These are phyloP conservation scores for Zaprionus lachaisei DNA, from an alignment of 1,140 invertebrate species.

Conservation along the genomic window DNA sequence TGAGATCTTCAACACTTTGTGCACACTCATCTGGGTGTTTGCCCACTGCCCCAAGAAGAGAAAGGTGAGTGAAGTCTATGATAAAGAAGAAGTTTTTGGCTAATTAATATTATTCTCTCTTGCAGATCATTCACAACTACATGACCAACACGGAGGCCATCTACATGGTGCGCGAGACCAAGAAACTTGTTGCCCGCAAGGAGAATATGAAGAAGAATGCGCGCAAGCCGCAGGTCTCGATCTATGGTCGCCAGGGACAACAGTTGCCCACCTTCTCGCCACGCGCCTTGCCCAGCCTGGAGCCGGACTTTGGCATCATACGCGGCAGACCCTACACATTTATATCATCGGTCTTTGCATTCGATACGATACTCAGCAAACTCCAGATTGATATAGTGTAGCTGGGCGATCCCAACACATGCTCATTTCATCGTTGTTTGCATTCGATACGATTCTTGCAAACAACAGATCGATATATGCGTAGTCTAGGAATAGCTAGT, in stretches of 20 bases:
- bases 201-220: conserved; percentile 83
- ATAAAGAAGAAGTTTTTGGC: not conserved
- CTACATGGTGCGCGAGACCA: conserved; percentile 81
- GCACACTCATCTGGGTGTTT: conserved; percentile 88
- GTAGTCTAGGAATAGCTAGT: not conserved
- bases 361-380: conserved; percentile 75
- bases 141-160: conserved; percentile 81
- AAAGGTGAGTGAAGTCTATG: conserved; percentile 75
- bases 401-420: conserved; percentile 66
- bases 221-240: conserved; percentile 51
- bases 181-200: conserved; percentile 81
- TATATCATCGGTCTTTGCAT: conserved; percentile 81
- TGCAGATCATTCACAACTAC: conserved; percentile 75
- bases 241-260: conserved; percentile 35
- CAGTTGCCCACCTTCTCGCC: conserved; percentile 49
- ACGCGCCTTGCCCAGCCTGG: conserved; percentile 66
- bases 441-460: conserved; percentile 76
- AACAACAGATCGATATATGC: conserved; percentile 51
- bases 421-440: conserved; percentile 83
- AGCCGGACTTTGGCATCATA: conserved; percentile 81
- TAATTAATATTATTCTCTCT: not conserved
- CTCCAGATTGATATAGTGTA: conserved; percentile 69
- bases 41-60: conserved; percentile 86
- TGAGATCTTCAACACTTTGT: conserved; percentile 86
- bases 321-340: conserved; percentile 75